Conservation (phyloP, 2,888 invertebrate genomes). For the Sphinx pinastri region DNA sequence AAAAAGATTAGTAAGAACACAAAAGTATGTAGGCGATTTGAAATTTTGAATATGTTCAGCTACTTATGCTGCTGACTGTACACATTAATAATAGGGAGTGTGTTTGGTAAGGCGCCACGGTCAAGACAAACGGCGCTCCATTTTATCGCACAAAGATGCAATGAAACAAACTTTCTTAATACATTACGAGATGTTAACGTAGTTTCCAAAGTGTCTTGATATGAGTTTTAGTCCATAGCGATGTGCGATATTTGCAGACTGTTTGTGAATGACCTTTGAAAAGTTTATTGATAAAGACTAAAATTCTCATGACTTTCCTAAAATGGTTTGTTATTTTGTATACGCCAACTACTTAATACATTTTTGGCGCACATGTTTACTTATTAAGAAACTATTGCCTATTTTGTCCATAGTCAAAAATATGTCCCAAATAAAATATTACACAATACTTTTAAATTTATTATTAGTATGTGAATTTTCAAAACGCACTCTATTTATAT, state of each 20-base stretch:
- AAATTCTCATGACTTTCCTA: background rate
- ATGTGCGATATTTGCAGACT: constrained; percentile 2
- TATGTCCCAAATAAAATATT: no score
- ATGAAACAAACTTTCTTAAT: constrained; percentile 15
- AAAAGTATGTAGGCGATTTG: no score
- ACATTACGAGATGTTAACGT: constrained; percentile 4
- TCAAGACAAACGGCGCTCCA: background rate
- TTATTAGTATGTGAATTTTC: no score
- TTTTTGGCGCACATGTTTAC: background rate
- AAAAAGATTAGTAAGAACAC: no score
- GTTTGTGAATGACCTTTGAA: constrained; percentile 1
- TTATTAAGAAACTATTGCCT: background rate
- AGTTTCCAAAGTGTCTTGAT: constrained; percentile 4
- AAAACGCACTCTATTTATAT: no score
- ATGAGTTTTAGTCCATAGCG: background rate
- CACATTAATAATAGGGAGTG: background rate
- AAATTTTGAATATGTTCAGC: no score
- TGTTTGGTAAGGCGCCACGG: background rate
- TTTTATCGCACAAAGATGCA: background rate
- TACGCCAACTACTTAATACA: background rate
- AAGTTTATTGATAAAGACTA: constrained; percentile 1
- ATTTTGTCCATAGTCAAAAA: no score
- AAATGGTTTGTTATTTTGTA: background rate
- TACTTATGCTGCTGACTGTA: no score
- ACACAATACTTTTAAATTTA: no score